Conservation (phyloP, 2,888 invertebrate genomes). For the Tromatobia lineatoria region DNA sequence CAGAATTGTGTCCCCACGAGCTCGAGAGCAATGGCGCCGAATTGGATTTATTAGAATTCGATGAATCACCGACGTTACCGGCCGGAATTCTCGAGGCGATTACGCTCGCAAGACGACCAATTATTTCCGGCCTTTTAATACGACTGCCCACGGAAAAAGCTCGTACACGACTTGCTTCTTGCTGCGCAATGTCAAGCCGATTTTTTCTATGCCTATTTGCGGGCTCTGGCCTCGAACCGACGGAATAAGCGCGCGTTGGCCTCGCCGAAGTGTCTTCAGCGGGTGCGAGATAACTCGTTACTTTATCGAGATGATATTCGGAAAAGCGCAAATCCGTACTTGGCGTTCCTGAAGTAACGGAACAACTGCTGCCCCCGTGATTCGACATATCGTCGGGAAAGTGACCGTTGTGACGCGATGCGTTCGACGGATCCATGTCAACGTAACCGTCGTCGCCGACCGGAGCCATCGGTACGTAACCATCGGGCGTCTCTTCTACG, state of each 20-base stretch:
- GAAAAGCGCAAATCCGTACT: slow-evolving; percentile 92
- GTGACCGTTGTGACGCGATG: slow-evolving; percentile 79
- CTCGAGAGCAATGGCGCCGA: slow-evolving; percentile 90
- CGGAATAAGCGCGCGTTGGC: slow-evolving; percentile 93
- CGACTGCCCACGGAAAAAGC: slow-evolving; percentile 93
- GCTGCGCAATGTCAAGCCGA: slow-evolving; percentile 83
- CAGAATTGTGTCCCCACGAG: slow-evolving; percentile 85
- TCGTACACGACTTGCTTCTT: slow-evolving; percentile 88
- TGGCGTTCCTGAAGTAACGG: slow-evolving; percentile 93
- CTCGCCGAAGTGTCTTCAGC: slow-evolving; percentile 88
- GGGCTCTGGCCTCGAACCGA: slow-evolving; percentile 92
- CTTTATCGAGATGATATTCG: slow-evolving; percentile 93
- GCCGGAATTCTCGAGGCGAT: slow-evolving; percentile 79
- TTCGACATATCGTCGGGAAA: slow-evolving; percentile 87
- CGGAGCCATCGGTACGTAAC: slow-evolving; percentile 91
- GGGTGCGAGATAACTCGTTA: slow-evolving; percentile 90
- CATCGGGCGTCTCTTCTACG: slow-evolving; percentile 86
- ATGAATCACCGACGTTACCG: slow-evolving; percentile 75
- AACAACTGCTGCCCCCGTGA: slow-evolving; percentile 89
- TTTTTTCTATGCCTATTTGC: slow-evolving; percentile 86
- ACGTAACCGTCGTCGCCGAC: slow-evolving; percentile 87
- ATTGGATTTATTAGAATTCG: slow-evolving; percentile 87
- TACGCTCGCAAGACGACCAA: slow-evolving; percentile 80
- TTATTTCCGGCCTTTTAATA: slow-evolving; percentile 86
- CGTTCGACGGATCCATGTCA: slow-evolving; percentile 87